Evolutionary conservation across 2,797 vertebrate genomes (phyloP).

Genomic region (Sebastes baramenuke): DNA sequence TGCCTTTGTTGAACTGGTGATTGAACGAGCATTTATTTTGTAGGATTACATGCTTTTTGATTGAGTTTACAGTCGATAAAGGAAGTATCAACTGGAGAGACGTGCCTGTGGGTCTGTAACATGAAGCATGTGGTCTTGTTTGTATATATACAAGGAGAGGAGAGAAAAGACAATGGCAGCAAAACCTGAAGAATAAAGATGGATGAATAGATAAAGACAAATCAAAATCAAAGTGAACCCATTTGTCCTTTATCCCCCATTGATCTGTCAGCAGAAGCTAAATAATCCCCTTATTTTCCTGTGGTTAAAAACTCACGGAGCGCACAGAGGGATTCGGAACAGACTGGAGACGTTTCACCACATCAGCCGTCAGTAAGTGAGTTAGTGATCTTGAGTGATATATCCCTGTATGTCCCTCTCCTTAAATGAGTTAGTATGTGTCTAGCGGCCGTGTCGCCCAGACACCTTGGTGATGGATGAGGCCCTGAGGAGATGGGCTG

Average conservation of each 20-base stretch:
- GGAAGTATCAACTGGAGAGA: background rate
- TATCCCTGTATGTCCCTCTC: conserved; percentile 59
- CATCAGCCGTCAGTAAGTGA: conserved; percentile 93
- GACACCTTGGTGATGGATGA: conserved; percentile 94
- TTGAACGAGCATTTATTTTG: conserved; percentile 10
- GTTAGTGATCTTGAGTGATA: conserved; percentile 84
- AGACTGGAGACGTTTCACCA: conserved; percentile 86
- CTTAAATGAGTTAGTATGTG: conserved; percentile 81
- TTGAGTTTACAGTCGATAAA: conserved; percentile 22
- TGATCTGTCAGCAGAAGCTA: conserved; percentile 51
- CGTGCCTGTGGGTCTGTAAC: background rate
- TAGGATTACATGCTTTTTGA: conserved; percentile 48
- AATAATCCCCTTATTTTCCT: conserved; percentile 83
- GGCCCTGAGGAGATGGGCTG: conserved; percentile 91
- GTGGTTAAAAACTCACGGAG: conserved; percentile 86
- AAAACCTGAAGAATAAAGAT: conserved; percentile 63
- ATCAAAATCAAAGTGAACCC: conserved; percentile 32
- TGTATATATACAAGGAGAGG: background rate
- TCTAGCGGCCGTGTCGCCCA: conserved; percentile 88
- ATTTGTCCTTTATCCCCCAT: conserved; percentile 40
- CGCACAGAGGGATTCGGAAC: conserved; percentile 84
- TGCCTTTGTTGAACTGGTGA: background rate
- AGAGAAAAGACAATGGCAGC: conserved; percentile 51
- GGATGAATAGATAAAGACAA: conserved; percentile 72
- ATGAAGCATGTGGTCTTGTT: conserved; percentile 9